Evolutionary conservation across 2,888 invertebrate genomes (phyloP), one percentile per base, ranked within the genome.

Genomic region (Heliothis peltigera): DNA sequence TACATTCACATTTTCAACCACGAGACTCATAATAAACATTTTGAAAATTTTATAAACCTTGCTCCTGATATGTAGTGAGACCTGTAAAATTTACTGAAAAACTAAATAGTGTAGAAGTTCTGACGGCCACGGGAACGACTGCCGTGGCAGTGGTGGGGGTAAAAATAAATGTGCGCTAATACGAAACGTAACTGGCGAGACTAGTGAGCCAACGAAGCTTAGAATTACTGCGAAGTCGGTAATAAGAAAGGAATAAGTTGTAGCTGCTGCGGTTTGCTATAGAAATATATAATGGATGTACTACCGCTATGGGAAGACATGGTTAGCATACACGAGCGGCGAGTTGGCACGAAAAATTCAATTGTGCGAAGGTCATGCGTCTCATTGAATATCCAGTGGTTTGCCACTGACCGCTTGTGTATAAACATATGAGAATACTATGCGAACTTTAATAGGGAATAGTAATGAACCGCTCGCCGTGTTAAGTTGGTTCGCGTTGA

Each of bases 41-140:
- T 84, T 77, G 80, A 87, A 88, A 86, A 83, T 70, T 81, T 77
- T 89, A 86, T 89, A 91, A 92, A 95, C 95, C 95, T 95, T 93
- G 94, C 55, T 95, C 95, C 95, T 86, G 94, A 87, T 93, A 95
- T 61, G 94, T 82, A 84, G 94, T 91, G 81, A 95, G 95, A 95
- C 95, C 95, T 95, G 95, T 70, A 95, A 95, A 95, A 91, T 94
- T 95, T 86, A 95, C 95, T 95, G 87, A 86, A 93, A 87, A 89
- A 89, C 95, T 95, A 88, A 95, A 95, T 95, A 91, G 90, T 89
- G 90, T 83, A 84, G 87, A 85, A 92, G 88, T 92, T 92, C 93
- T 83, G 25, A 32, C 22, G 18, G 22, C 39, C 47, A 75, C 19
- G 53, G 35, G 25, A 19, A 19, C 32, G 15, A 39, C n/a, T 18